Evolutionary conservation across 2,113 vertebrate genomes (phyloP).

Genomic region (Phrynocephalus versicolor): DNA sequence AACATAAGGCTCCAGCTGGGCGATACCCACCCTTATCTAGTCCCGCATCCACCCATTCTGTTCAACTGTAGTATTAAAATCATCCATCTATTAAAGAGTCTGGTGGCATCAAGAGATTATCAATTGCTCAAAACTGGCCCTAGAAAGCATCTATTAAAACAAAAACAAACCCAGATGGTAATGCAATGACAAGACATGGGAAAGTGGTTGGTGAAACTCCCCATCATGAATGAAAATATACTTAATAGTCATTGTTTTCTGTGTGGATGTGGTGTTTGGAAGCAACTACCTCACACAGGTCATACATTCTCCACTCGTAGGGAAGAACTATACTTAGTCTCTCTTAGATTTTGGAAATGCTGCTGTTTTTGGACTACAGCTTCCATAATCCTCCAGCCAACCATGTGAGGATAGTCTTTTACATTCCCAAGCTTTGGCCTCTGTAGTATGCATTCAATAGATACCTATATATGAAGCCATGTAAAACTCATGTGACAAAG

Average conservation of each 20-base stretch:
- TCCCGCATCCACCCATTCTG: too few species aligned
- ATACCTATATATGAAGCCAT: not conserved
- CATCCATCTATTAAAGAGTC: not conserved
- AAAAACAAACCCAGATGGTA: not conserved
- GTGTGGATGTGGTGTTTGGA: not conserved
- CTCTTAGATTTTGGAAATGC: too few species aligned
- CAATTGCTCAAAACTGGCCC: too few species aligned
- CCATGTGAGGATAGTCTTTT: too few species aligned
- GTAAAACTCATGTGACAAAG: too few species aligned
- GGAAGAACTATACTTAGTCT: not conserved
- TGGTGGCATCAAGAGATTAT: not conserved
- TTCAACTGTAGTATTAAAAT: not conserved
- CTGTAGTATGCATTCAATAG: not conserved
- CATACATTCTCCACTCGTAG: not conserved
- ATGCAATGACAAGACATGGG: not conserved
- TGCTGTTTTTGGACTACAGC: too few species aligned
- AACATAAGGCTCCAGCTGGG: not conserved
- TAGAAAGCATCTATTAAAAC: not conserved
- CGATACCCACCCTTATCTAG: not conserved
- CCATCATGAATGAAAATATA: not conserved
- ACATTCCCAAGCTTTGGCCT: too few species aligned
- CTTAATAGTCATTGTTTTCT: not conserved
- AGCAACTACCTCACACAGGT: not conserved
- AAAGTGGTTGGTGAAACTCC: not conserved
- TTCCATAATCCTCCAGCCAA: too few species aligned